Conservation (phyloP, 2,113 vertebrate species). For the Cephalopholis sonnerati region DNA sequence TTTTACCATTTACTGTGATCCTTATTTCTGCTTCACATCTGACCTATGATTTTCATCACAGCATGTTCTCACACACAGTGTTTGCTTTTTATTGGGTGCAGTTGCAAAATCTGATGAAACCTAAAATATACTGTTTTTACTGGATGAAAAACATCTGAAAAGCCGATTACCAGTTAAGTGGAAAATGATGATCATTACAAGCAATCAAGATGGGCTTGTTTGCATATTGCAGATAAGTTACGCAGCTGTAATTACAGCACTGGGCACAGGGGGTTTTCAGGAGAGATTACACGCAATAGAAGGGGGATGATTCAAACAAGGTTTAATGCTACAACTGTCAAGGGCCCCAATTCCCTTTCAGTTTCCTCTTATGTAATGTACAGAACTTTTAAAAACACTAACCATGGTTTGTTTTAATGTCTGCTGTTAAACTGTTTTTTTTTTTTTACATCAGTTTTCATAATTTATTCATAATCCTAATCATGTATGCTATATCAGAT, state of each 20-base stretch:
- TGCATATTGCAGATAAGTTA: conserved; percentile 73
- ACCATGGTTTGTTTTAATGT: background rate
- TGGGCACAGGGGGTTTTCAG: conserved; percentile 60
- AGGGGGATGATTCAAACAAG: conserved; percentile 41
- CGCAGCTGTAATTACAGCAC: conserved; percentile 73
- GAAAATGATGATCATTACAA: conserved; percentile 81
- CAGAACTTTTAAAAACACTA: conserved; percentile 11
- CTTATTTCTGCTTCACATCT: conserved; percentile 9
- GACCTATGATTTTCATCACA: background rate
- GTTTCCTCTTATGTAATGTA: conserved; percentile 20
- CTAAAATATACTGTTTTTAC: conserved; percentile 19
- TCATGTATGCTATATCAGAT: background rate
- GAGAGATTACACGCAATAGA: conserved; percentile 54
- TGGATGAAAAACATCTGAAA: conserved; percentile 67
- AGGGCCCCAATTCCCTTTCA: conserved; percentile 29
- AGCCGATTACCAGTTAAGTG: conserved; percentile 77
- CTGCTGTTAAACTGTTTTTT: background rate
- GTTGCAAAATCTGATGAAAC: conserved; percentile 38
- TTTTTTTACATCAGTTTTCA: background rate
- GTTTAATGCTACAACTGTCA: conserved; percentile 58
- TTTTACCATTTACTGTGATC: background rate
- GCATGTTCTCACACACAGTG: background rate
- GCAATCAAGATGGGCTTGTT: conserved; percentile 76
- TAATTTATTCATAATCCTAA: background rate
- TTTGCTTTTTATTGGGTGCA: conserved; percentile 35